Percentiles rank a stretch among this genome's conserved stretches.
Conservation (phyloP, 2,888 invertebrate genomes). For the Tubulanus polymorphus region DNA sequence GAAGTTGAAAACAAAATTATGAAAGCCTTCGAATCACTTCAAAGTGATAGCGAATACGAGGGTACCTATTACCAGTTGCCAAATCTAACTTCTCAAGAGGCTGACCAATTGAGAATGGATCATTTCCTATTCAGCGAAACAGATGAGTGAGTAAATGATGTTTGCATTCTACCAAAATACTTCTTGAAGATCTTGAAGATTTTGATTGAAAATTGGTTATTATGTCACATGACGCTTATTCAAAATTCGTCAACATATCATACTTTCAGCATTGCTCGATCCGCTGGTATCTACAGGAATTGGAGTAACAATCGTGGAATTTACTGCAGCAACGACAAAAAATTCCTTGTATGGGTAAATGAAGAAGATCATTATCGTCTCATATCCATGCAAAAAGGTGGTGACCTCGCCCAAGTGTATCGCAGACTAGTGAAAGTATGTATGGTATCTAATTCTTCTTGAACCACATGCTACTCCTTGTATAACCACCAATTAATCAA, state of each 20-base stretch:
- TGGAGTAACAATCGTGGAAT: conserved; percentile 94
- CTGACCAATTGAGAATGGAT: conserved; percentile 25
- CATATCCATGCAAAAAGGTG: conserved; percentile 65
- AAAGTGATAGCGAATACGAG: conserved; percentile 9
- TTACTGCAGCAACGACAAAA: conserved; percentile 73
- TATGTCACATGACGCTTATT: too few species aligned
- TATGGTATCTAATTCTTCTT: too few species aligned
- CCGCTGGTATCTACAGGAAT: conserved; percentile 26
- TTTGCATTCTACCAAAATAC: too few species aligned
- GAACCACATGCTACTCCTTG: conserved; percentile 3
- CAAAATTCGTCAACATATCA: too few species aligned
- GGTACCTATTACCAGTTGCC: conserved; percentile 24
- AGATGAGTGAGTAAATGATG: too few species aligned
- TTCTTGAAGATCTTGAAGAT: too few species aligned
- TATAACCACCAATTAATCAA: not conserved
- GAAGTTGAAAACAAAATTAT: conserved; percentile 14
- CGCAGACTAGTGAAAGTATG: not conserved
- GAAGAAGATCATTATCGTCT: conserved; percentile 86
- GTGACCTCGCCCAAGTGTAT: conserved; percentile 29
- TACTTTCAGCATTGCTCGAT: not conserved
- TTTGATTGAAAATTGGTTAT: too few species aligned
- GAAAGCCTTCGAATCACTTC: conserved; percentile 11
- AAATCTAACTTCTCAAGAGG: conserved; percentile 20
- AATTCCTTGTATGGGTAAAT: conserved; percentile 84
- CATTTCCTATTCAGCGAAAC: conserved; percentile 26